These are phyloP conservation scores for Drusus annulatus DNA, from an alignment of 1,140 invertebrate genomes.

Conservation along the genomic window DNA sequence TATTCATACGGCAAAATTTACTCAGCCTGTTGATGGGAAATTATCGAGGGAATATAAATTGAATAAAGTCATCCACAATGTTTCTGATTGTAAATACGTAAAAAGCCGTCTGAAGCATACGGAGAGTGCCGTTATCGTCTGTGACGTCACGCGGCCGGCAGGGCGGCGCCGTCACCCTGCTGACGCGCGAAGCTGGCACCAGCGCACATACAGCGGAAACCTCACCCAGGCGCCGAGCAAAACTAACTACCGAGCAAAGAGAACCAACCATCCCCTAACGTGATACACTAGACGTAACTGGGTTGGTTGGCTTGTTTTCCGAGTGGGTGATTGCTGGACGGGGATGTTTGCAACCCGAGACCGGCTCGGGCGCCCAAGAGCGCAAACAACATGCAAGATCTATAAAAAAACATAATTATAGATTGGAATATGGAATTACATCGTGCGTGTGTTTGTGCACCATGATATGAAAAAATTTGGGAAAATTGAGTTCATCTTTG, in stretches of 20 bases:
- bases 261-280: neutral
- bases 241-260: constrained; percentile 4
- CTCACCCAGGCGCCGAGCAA: neutral
- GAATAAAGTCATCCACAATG: too few species aligned
- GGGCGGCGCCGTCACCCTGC: constrained; percentile 26
- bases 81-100: too few species aligned
- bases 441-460: neutral
- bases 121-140: neutral
- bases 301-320: neutral
- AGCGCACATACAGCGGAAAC: neutral
- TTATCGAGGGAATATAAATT: too few species aligned
- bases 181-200: constrained; percentile 42
- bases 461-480: neutral
- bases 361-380: constrained; percentile 9
- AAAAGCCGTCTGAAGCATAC: too few species aligned
- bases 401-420: constrained; percentile 17
- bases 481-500: too few species aligned
- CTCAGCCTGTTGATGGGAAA: too few species aligned
- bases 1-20: too few species aligned
- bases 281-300: neutral
- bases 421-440: constrained; percentile 28
- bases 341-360: neutral
- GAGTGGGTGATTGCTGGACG: neutral
- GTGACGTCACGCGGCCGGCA: constrained; percentile 49
- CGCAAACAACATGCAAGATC: constrained; percentile 29